phyloP scores from a whole-genome alignment of 2,797 vertebrate species.

The Premnoplex brunnescens region DNA sequence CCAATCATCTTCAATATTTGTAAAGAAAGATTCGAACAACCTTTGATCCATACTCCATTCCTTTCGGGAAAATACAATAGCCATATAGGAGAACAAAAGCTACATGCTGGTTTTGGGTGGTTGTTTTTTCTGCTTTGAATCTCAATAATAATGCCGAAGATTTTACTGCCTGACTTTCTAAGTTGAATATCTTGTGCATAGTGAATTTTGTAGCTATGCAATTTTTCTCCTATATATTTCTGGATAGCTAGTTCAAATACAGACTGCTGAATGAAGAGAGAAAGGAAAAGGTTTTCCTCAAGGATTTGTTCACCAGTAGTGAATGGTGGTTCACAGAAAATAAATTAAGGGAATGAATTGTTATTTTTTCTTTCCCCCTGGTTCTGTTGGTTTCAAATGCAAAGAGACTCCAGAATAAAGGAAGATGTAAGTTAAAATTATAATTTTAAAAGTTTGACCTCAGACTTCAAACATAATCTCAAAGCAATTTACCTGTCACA shows the following conservation, averaged over 20 bases:
- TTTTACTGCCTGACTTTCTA: background rate
- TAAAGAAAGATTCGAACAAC: background rate
- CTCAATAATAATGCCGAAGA: background rate
- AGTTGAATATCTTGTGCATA: background rate
- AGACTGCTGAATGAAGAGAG: background rate
- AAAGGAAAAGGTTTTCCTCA: background rate
- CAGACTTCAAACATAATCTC: conserved; percentile 65
- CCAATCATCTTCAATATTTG: background rate
- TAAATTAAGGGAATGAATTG: background rate
- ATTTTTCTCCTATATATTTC: background rate
- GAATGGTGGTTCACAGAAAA: background rate
- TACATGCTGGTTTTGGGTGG: background rate
- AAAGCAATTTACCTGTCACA: conserved; percentile 71
- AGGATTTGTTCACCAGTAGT: background rate
- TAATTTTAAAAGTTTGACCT: conserved; percentile 47
- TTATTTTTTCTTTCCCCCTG: background rate
- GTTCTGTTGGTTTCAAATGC: background rate
- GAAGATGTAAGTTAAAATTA: conserved; percentile 10
- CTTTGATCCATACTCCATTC: background rate
- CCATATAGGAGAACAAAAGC: background rate
- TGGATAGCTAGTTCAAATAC: background rate
- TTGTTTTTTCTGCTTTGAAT: background rate
- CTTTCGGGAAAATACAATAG: background rate
- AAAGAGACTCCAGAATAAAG: background rate
- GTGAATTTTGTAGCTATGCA: background rate